Evolutionary conservation across 2,797 vertebrate genomes (phyloP), one percentile per base, ranked within the genome.

Genomic region (Siniperca scherzeri): DNA sequence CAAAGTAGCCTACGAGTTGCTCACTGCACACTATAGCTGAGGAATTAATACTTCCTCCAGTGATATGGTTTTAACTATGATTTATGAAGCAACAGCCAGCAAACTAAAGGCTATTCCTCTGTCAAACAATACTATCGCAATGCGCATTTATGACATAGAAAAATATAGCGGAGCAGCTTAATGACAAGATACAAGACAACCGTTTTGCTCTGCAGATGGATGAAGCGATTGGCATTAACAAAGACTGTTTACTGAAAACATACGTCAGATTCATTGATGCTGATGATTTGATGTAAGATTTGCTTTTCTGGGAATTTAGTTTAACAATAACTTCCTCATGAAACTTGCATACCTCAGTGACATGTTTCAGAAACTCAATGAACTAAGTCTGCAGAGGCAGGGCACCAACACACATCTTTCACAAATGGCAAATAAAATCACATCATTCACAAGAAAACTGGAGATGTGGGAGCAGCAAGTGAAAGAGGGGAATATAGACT

Each of bases 301-400:
- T 30, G 30, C 30, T 30, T 30, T 30, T 30, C 30, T 30, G 30
- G 2, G 30, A 30, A 30, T 30, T 30, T 30, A 16, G 27, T 59
- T 33, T 59, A 17, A 30, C 8, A n/a, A 64, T 25, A 74, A 40
- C 33, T 70, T 86, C 57, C 66, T 89, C 42, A 27, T 78, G 56
- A 81, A 86, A 46, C 53, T 65, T 83, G 59, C 64, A 79, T 60
- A 80, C 53, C 69, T 89, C 42, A 83, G 57, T 81, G 70, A 78
- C 74, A 82, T 67, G 48, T 82, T 84, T 84, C 70, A 68, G 67
- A 84, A 87, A 76, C 44, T 82, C 25, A 73, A n/a, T 77, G 38
- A 81, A 73, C 14, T 78, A 42, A 80, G 83, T 74, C 7, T 78
- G 56, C 82, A 85, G 55, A 66, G 77, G 48, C 52, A 81, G 38